A percentile compares a stretch with the other conserved stretches of the same genome.
These are phyloP conservation scores for Carposina sasakii DNA, from an alignment of 1,140 invertebrate genomes.

Conservation along the genomic window DNA sequence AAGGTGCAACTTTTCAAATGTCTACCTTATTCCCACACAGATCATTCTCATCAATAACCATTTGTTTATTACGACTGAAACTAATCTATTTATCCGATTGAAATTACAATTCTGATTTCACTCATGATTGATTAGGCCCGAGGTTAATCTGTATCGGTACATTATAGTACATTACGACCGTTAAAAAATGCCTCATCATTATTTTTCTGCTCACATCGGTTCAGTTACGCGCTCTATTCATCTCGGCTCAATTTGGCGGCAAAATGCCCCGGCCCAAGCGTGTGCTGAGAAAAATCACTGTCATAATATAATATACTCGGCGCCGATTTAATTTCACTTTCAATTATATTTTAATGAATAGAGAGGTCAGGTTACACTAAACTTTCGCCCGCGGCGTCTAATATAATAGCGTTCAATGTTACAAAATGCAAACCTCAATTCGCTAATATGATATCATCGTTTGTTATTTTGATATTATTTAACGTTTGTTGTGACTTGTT, in stretches of 20 bases:
- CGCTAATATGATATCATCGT: conserved; percentile 32
- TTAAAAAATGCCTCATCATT: no score
- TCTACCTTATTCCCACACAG: no score
- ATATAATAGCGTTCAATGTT: conserved; percentile 27
- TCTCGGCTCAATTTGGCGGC: background rate
- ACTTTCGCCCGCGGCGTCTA: conserved; percentile 43
- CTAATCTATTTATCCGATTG: conserved; percentile 12
- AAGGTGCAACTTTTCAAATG: no score
- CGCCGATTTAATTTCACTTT: conserved; percentile 63
- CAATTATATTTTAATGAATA: conserved; percentile 60
- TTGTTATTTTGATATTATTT: conserved; percentile 22
- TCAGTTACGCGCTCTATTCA: no score
- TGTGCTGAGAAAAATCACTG: conserved; percentile 23
- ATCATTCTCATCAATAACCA: no score
- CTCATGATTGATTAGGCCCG: conserved; percentile 9
- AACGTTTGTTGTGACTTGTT: conserved; percentile 32
- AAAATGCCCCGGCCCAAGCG: background rate
- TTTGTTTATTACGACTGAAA: no score
- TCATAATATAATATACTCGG: conserved; percentile 48
- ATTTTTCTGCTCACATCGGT: no score
- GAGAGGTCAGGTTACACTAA: conserved; percentile 45
- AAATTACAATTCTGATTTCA: conserved; percentile 12
- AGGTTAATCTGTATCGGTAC: background rate
- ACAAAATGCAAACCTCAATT: conserved; percentile 28
- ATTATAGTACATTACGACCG: no score